Conservation (phyloP, 1,140 invertebrate species). For the Drosophila nebulosa region DNA sequence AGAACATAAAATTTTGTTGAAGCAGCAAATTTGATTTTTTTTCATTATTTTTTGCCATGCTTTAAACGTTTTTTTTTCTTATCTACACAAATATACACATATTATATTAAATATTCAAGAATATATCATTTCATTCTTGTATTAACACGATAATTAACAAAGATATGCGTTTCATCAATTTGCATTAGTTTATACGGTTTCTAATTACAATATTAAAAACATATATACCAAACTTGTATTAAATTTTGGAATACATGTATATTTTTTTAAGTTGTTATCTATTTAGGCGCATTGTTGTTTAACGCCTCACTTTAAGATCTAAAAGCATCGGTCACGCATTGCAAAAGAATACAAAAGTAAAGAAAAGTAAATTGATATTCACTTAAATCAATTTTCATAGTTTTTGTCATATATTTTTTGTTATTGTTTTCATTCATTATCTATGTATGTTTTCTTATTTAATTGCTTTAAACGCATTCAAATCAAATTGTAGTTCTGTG, state of each 20-base stretch:
- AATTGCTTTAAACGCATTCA: not conserved
- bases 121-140: constrained; percentile 8
- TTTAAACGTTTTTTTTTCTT: constrained; percentile 56
- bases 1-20: not conserved
- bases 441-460: not conserved
- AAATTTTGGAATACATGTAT: not conserved
- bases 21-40: constrained; percentile 18
- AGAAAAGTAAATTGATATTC: constrained; percentile 18
- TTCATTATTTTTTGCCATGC: constrained; percentile 65
- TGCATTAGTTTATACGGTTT: constrained; percentile 62
- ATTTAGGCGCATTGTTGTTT: constrained; percentile 65
- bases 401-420: constrained; percentile 12
- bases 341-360: constrained; percentile 27
- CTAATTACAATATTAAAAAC: constrained; percentile 5
- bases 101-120: not conserved
- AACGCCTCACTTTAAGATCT: constrained; percentile 31
- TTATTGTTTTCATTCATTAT: not conserved
- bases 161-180: constrained; percentile 59
- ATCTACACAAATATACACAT: not conserved
- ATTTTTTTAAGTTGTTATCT: constrained; percentile 24
- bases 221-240: not conserved
- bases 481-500: not conserved
- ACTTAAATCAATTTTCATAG: constrained; percentile 38
- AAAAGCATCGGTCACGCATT: constrained; percentile 78
- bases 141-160: constrained; percentile 61